These are phyloP conservation scores for Bergia sp. DNA, from an alignment of 92 coral and sea anemone species.

Conservation along the genomic window DNA sequence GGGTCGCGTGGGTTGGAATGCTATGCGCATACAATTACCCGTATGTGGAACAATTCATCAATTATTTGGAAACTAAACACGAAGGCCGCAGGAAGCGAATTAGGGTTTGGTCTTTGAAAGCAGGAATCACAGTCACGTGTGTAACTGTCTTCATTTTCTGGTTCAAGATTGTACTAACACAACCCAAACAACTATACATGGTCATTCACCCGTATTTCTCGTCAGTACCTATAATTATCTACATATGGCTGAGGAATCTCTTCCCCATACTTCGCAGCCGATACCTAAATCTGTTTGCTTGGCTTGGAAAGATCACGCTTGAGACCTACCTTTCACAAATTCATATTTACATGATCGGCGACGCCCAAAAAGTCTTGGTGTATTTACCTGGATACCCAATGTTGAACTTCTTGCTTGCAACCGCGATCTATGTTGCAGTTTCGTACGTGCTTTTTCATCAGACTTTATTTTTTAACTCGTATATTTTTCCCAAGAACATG, in stretches of 20 bases:
- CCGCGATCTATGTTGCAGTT: slow-evolving; percentile 75
- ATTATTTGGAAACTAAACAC: slow-evolving; percentile 77
- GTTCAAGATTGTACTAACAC: slow-evolving; percentile 81
- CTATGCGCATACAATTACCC: slow-evolving; percentile 97
- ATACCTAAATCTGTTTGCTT: slow-evolving; percentile 86
- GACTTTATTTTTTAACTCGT: slow-evolving; percentile 92
- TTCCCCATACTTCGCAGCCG: slow-evolving; percentile 79
- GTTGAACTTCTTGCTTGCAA: slow-evolving; percentile 90
- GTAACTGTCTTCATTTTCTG: slow-evolving; percentile 68
- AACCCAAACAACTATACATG: slow-evolving; percentile 71
- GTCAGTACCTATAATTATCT: slow-evolving; percentile 77
- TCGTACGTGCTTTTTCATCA: slow-evolving; percentile 93
- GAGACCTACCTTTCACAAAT: slow-evolving; percentile 97
- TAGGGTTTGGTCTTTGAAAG: slow-evolving; percentile 59
- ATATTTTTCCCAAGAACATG: slow-evolving; percentile 92
- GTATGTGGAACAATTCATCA: slow-evolving; percentile 82
- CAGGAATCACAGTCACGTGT: slow-evolving; percentile 64
- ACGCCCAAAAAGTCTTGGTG: slow-evolving; percentile 74
- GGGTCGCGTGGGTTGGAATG: slow-evolving; percentile 97
- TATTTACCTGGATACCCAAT: slow-evolving; percentile 91
- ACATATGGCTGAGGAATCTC: slow-evolving; percentile 87
- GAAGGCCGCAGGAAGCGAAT: slow-evolving; percentile 67
- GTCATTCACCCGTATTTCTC: slow-evolving; percentile 87
- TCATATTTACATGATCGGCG: slow-evolving; percentile 96
- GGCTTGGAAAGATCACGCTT: slow-evolving; percentile 94